Evolutionary conservation across 2,797 vertebrate genomes (phyloP).

Genomic region (Aphelocoma californica): DNA sequence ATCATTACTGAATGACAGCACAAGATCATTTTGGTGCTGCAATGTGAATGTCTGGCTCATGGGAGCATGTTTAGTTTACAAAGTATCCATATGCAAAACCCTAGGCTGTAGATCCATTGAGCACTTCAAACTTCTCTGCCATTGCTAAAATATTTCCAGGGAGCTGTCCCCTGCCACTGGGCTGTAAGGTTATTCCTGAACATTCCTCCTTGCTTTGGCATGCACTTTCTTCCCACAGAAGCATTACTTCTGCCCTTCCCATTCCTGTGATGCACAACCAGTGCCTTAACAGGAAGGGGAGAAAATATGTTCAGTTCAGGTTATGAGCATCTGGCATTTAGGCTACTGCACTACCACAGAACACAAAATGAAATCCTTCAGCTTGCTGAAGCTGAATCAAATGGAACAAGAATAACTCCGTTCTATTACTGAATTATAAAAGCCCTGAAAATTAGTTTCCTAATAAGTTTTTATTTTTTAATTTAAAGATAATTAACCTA

Average conservation of each 20-base stretch:
- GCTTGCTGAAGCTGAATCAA: background rate
- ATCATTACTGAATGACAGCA: constrained; percentile 53
- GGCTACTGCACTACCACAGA: background rate
- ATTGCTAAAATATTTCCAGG: background rate
- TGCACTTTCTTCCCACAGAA: constrained; percentile 2
- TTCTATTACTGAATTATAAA: background rate
- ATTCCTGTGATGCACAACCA: background rate
- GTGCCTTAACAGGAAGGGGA: background rate
- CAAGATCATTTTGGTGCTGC: constrained; percentile 1
- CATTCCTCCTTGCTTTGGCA: background rate
- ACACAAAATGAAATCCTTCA: background rate
- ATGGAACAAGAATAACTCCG: background rate
- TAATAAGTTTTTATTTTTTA: background rate
- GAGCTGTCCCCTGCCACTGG: background rate
- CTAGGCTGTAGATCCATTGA: background rate
- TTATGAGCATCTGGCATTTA: background rate
- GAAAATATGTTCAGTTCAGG: background rate
- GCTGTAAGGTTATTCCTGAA: constrained; percentile 35
- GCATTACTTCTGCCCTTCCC: background rate
- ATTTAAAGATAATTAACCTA: background rate
- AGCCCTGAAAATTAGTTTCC: background rate
- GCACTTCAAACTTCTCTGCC: constrained; percentile 9
- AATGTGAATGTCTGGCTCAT: background rate
- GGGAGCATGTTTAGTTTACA: background rate
- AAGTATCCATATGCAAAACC: background rate